Conservation (phyloP, 2,113 vertebrate genomes). For the Equus przewalskii region DNA sequence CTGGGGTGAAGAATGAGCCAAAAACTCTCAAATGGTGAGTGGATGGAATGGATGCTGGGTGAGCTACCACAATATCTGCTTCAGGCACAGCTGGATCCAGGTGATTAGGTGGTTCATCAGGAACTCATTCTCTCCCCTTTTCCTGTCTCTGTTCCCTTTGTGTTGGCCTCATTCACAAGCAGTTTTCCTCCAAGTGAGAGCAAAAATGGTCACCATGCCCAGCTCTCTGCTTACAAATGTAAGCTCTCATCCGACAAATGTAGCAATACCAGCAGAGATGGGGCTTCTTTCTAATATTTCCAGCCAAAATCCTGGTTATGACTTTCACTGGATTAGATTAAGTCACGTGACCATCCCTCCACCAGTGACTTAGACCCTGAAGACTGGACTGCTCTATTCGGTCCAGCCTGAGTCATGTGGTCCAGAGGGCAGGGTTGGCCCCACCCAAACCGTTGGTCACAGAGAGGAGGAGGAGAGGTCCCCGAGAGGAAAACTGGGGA, state of each 20-base stretch:
- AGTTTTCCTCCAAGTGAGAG: neutral
- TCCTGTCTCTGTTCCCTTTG: neutral
- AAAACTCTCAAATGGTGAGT: neutral
- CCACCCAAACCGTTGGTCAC: neutral
- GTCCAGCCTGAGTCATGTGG: neutral
- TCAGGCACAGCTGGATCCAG: slow-evolving; percentile 47
- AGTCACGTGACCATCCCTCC: neutral
- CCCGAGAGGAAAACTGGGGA: neutral
- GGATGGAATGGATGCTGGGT: neutral
- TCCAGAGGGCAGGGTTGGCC: neutral
- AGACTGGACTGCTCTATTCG: neutral
- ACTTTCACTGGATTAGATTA: neutral
- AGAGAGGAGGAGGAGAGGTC: neutral
- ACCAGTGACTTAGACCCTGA: neutral
- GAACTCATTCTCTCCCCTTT: neutral
- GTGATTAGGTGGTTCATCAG: neutral
- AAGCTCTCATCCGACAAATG: neutral
- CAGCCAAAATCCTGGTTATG: neutral
- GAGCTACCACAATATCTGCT: neutral
- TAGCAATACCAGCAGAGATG: neutral
- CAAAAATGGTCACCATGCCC: neutral
- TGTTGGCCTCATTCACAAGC: neutral
- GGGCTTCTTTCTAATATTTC: neutral
- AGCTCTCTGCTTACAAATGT: neutral
- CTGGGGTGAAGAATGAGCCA: neutral